Evolutionary conservation across 2,888 invertebrate genomes (phyloP), one percentile per base, ranked within the genome.

Genomic region (Dendrolimus pini): DNA sequence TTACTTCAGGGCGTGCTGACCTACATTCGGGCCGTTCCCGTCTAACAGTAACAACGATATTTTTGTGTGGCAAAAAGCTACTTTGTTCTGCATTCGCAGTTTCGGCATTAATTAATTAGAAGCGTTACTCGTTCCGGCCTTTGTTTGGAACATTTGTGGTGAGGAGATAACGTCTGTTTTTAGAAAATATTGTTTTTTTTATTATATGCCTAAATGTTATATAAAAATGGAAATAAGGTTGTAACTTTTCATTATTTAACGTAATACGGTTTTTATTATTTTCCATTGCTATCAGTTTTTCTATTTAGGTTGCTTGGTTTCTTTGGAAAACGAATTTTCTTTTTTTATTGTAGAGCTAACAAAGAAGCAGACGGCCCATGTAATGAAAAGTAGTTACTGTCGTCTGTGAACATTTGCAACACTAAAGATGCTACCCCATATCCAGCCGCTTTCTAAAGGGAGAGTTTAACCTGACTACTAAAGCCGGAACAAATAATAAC

Each of bases 61-160:
- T 86, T 85, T 83, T 80, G 80, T 78, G 74, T 71, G 74, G 71
- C 72, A 77, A 75, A 78, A 72, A 75, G 74, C 74, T 78, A 78
- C 79, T 82, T 81, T 80, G 83, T 81, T 75, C 69, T 68, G 66
- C 71, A 72, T 77, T 74, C 67, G 71, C 70, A 61, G 72, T 74
- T 77, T 74, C 61, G 73, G 69, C 70, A 78, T 77, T 82, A 78
- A 84, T 84, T 85, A 83, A 85, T 83, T 82, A 82, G 79, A 80
- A 75, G 66, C 62, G 64, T 66, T 69, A 73, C 63, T 69, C 66
- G 61, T 58, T 47, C 12, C 47, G 47, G 9, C 47, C 47, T 47
- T 47, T 47, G 47, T 47, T 47, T 47, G 47, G 12, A 47, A 47
- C 47, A 47, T 47, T 47, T 47, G 47, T 47, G 47, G 47, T 2